Evolutionary conservation across 2,888 invertebrate species (phyloP).

Genomic region (Synanthedon tipuliformis): DNA sequence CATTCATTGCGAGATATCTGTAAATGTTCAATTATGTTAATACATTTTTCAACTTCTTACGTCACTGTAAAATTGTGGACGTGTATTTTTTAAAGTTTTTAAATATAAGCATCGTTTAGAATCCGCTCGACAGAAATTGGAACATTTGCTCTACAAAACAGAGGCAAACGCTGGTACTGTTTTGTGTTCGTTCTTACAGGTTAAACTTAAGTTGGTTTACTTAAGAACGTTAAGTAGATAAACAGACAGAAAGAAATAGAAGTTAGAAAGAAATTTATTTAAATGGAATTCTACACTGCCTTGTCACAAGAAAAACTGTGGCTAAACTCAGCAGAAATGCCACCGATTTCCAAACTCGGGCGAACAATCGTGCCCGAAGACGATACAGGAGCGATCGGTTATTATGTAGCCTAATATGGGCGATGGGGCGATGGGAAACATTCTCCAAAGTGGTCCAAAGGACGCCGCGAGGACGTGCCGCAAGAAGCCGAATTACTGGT

Average conservation of each 20-base stretch:
- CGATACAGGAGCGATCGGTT: conserved; percentile 38
- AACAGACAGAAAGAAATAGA: too few relatives aligned
- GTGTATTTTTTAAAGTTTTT: too few relatives aligned
- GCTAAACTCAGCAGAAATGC: conserved; percentile 30
- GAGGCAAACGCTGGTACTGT: too few relatives aligned
- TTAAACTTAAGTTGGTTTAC: too few relatives aligned
- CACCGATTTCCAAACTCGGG: conserved; percentile 52
- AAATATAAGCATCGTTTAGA: too few relatives aligned
- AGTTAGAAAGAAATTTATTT: neutral
- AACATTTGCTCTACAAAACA: too few relatives aligned
- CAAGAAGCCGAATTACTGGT: conserved; percentile 43
- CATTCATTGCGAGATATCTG: neutral
- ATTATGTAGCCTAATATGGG: conserved; percentile 61
- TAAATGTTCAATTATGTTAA: too few relatives aligned
- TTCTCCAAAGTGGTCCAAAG: conserved; percentile 48
- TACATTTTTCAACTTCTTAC: too few relatives aligned
- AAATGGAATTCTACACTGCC: neutral
- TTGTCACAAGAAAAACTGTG: neutral
- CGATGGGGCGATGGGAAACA: conserved; percentile 34
- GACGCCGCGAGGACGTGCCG: conserved; percentile 57
- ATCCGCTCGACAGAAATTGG: too few relatives aligned
- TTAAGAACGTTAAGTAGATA: too few relatives aligned
- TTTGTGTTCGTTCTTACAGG: too few relatives aligned
- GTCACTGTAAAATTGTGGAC: too few relatives aligned
- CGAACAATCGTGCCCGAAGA: conserved; percentile 48